Conservation (phyloP, 1,140 invertebrate genomes). For the Callitettix versicolor region DNA sequence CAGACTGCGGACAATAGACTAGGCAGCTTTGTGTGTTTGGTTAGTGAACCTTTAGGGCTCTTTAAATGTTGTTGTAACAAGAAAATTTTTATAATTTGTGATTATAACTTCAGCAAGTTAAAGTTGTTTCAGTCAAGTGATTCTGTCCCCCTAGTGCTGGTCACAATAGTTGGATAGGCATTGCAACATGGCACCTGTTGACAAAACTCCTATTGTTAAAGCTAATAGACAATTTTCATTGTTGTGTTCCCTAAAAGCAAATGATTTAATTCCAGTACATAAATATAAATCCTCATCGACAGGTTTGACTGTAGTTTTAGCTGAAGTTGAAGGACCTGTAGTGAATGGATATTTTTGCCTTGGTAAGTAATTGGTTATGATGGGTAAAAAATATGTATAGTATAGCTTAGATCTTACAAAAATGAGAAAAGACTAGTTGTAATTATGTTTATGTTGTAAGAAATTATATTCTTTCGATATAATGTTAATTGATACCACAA, state of each 20-base stretch:
- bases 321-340: conserved; percentile 73
- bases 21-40: too few relatives aligned
- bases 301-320: conserved; percentile 67
- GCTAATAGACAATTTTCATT: conserved; percentile 41
- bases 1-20: too few relatives aligned
- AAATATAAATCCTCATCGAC: conserved; percentile 72
- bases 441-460: too few relatives aligned
- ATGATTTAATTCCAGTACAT: conserved; percentile 60
- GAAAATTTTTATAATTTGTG: too few relatives aligned
- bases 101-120: too few relatives aligned
- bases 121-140: too few relatives aligned
- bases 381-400: background rate
- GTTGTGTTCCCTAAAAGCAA: conserved; percentile 48
- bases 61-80: too few relatives aligned
- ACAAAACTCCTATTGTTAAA: conserved; percentile 35
- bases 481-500: too few relatives aligned
- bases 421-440: background rate
- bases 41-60: too few relatives aligned
- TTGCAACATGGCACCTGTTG: conserved; percentile 40
- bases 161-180: background rate
- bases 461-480: too few relatives aligned
- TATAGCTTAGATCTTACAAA: background rate
- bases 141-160: too few relatives aligned
- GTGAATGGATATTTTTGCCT: conserved; percentile 78
- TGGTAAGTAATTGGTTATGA: conserved; percentile 42